Percentiles rank a stretch among this genome's conserved stretches.
These are phyloP conservation scores for Brachionus koreanus DNA, from an alignment of 1,140 invertebrate species.

Conservation along the genomic window DNA sequence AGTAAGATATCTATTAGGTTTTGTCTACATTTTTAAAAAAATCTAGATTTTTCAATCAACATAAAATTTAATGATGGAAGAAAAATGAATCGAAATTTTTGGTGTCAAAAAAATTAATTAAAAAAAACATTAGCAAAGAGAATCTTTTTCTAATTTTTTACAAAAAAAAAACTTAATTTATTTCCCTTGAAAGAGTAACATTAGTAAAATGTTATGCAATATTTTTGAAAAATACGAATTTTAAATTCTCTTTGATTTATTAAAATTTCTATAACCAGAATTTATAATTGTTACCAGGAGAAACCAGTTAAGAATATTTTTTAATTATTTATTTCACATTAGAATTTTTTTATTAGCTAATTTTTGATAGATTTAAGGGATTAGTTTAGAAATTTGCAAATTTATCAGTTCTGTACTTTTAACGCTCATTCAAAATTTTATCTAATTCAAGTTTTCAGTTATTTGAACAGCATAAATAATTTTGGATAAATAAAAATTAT, in stretches of 20 bases:
- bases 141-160: not conserved
- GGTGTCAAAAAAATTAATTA: not conserved
- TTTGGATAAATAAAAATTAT: too few species aligned
- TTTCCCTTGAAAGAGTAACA: not conserved
- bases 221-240: not conserved
- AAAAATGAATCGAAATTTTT: not conserved
- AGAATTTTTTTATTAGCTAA: too few species aligned
- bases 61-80: not conserved
- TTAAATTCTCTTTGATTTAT: not conserved
- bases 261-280: not conserved
- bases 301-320: not conserved
- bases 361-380: too few species aligned
- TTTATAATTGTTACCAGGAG: not conserved
- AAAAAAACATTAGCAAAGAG: not conserved
- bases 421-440: too few species aligned
- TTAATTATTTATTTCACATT: not conserved
- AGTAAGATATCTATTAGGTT: not conserved
- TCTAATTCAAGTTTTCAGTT: too few species aligned
- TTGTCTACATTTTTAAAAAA: too few species aligned
- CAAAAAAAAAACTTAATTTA: not conserved
- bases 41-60: too few species aligned
- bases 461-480: too few species aligned
- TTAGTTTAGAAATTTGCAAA: too few species aligned
- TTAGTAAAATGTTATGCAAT: not conserved
- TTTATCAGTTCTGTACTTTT: too few species aligned